A percentile compares a stretch with the other conserved stretches of the same genome.
These are phyloP conservation scores for Chrysina gloriosa DNA, from an alignment of 2,888 invertebrate genomes.

Conservation along the genomic window DNA sequence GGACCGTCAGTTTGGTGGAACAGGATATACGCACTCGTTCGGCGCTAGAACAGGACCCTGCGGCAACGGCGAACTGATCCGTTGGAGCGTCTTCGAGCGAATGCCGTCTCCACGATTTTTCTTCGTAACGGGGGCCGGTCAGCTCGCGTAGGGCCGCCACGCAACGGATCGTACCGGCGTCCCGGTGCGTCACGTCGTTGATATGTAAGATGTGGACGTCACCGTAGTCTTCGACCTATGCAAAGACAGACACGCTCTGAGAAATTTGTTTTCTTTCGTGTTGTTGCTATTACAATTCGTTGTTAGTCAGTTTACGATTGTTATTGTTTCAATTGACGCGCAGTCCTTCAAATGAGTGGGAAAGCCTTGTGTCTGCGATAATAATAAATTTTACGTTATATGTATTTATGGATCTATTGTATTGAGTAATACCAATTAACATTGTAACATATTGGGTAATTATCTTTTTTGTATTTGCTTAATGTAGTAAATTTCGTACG, in stretches of 20 bases:
- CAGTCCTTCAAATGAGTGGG: too few relatives aligned
- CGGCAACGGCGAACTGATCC: conserved; percentile 25
- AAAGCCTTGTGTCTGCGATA: too few relatives aligned
- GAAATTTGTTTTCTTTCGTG: not conserved
- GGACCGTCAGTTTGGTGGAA: conserved; percentile 57
- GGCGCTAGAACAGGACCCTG: conserved; percentile 15
- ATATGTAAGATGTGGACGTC: conserved; percentile 72
- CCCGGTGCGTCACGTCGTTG: conserved; percentile 66
- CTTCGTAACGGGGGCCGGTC: not conserved
- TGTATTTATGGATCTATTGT: too few relatives aligned
- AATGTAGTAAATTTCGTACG: too few relatives aligned
- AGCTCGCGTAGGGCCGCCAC: conserved; percentile 46
- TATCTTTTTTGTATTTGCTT: too few relatives aligned
- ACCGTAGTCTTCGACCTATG: conserved; percentile 66
- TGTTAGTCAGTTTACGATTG: too few relatives aligned
- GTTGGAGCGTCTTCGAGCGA: conserved; percentile 51
- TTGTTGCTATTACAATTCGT: not conserved
- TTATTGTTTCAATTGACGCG: too few relatives aligned
- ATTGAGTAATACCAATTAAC: too few relatives aligned
- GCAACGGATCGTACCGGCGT: conserved; percentile 59
- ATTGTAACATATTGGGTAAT: too few relatives aligned
- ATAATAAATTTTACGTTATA: too few relatives aligned
- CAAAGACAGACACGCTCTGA: conserved; percentile 21
- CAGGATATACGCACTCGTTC: conserved; percentile 55
- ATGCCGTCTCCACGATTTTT: conserved; percentile 36